These are phyloP conservation scores for Pithys albifrons DNA, from an alignment of 2,113 vertebrate species.

Conservation along the genomic window DNA sequence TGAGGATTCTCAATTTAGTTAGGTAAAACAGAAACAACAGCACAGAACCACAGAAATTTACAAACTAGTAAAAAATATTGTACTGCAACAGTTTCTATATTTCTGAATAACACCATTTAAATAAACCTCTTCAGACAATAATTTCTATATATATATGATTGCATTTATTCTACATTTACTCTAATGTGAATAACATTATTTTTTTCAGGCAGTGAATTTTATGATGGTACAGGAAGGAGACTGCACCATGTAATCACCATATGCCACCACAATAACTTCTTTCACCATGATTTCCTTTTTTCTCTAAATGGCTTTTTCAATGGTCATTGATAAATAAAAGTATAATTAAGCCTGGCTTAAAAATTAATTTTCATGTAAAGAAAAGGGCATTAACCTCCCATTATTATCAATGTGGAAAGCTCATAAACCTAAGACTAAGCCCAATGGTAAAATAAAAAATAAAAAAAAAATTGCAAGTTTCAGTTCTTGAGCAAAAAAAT, in stretches of 20 bases:
- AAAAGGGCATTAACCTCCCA: neutral
- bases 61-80: neutral
- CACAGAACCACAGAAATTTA: neutral
- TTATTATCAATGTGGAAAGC: neutral
- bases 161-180: neutral
- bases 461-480: neutral
- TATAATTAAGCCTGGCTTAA: constrained; percentile 43
- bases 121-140: neutral
- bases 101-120: neutral
- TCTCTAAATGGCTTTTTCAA: neutral
- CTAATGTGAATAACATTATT: neutral
- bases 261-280: neutral
- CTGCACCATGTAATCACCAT: neutral
- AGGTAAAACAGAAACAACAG: neutral
- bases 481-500: neutral
- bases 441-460: too few species aligned
- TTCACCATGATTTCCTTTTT: neutral
- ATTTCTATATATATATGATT: neutral
- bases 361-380: constrained; percentile 31
- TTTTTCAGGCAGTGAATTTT: neutral
- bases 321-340: neutral
- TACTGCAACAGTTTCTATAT: neutral
- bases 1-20: neutral
- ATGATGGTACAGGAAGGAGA: neutral
- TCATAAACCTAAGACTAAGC: constrained; percentile 30